Conservation (phyloP, 1,140 invertebrate species). For the Halictus rubicundus region DNA sequence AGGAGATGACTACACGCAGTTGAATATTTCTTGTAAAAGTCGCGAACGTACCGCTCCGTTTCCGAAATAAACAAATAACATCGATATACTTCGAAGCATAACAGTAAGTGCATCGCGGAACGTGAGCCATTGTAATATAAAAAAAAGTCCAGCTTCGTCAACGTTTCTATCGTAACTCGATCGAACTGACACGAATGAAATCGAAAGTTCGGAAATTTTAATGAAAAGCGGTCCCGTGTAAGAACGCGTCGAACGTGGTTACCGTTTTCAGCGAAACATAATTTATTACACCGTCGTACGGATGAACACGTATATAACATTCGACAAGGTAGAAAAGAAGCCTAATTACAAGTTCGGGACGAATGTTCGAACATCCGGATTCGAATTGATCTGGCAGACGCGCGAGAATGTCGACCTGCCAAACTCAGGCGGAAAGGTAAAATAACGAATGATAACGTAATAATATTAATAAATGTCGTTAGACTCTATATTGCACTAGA, state of each 20-base stretch:
- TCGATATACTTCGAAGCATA: conserved; percentile 20
- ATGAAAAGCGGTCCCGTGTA: too few relatives aligned
- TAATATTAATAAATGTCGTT: conserved; percentile 61
- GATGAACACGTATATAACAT: not conserved
- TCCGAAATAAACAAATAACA: conserved; percentile 3
- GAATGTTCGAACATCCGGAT: not conserved
- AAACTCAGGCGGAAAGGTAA: not conserved
- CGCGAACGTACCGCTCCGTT: not conserved
- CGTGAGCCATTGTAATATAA: conserved; percentile 23
- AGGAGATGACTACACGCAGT: too few relatives aligned
- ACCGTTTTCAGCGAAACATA: not conserved
- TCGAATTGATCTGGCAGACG: not conserved
- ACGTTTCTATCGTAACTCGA: not conserved
- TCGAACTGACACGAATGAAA: too few relatives aligned
- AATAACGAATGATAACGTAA: conserved; percentile 29
- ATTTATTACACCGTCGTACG: not conserved
- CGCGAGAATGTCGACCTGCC: not conserved
- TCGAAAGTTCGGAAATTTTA: too few relatives aligned
- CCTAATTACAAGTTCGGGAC: not conserved
- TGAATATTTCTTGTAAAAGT: too few relatives aligned
- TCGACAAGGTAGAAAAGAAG: not conserved
- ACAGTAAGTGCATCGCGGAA: not conserved
- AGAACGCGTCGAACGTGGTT: not conserved
- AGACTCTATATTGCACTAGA: conserved; percentile 79
- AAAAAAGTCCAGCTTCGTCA: not conserved